Base-by-base conservation (phyloP, 2,797 vertebrate species). In the Scolopax rusticola region DNA sequence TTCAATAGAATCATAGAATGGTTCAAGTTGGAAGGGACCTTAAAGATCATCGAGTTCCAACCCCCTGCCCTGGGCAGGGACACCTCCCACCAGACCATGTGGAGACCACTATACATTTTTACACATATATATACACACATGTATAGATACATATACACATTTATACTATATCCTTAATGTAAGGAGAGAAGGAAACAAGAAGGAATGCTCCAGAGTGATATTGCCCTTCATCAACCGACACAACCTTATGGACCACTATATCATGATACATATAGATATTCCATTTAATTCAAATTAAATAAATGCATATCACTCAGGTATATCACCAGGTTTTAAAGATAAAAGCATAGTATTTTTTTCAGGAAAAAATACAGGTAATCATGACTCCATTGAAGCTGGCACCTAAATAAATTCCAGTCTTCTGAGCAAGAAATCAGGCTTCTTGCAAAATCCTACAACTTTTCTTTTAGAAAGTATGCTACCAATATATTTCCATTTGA, bases 211-310 rank as follows among this genome's bases (percentile, higher is more conserved):
- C 25, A 21, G n/a, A 53, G 9, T 33, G 11, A 61, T 48, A 41
- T 2, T 1, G 6, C 15, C 3, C 28, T 45, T 8, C 4, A 11
- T 40, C 25, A 85, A 15, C 15, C 0, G 0, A 25, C 43, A 65
- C 5, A 71, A 21, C 38, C 30, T 38, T 57, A 48, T 0, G 48
- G 36, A 63, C 4, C 11, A 33, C 8, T 33, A 47, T 47, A 47
- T 47, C 20, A 23, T 11, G 20, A 47, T 47, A 23, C 11, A 20
- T 45, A 23, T 53, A 53, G 7, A 53, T 32, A 33, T 50, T 57
- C 8, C 20, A 41, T 69, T 45, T 61, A 67, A 65, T 53, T 75
- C 7, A 68, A 76, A 69, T 51, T 60, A 57, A 56, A 81, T 50
- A 78, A 68, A 68, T n/a, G 2, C 2, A 4, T 45, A 70, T 28